These are phyloP conservation scores for Gymnogyps californianus DNA, from an alignment of 2,113 vertebrate species.

Conservation along the genomic window DNA sequence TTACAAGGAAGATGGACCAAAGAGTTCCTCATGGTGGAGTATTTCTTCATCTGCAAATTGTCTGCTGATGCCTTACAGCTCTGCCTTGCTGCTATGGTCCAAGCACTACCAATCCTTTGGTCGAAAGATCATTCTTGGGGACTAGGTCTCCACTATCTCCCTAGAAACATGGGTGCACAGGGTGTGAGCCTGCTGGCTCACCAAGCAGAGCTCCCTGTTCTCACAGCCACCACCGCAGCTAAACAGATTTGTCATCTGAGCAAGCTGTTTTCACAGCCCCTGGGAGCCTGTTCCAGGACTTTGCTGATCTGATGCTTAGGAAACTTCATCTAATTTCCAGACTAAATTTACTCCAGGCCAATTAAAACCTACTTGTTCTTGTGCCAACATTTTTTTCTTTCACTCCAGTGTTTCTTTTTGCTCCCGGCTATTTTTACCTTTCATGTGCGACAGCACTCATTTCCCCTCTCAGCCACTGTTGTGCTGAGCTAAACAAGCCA, in stretches of 20 bases:
- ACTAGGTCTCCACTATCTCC: neutral
- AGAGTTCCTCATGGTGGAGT: neutral
- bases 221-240: neutral
- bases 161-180: neutral
- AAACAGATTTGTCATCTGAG: neutral
- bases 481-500: neutral
- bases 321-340: conserved; percentile 49
- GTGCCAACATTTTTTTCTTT: neutral
- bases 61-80: neutral
- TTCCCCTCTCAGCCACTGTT: neutral
- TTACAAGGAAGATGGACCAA: neutral
- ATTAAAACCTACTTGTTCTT: conserved; percentile 43
- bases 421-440: conserved; percentile 29
- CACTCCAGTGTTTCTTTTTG: neutral
- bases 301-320: conserved; percentile 2
- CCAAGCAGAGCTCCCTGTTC: neutral
- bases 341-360: conserved; percentile 34
- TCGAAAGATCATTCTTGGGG: neutral
- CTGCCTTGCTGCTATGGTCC: neutral
- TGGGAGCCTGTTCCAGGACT: neutral
- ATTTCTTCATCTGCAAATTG: neutral
- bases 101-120: neutral
- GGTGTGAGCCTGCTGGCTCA: neutral
- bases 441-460: neutral
- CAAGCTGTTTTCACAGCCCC: conserved; percentile 11